phyloP scores from a whole-genome alignment of 2,888 invertebrate genomes.

The Monoplex corrugatus region DNA sequence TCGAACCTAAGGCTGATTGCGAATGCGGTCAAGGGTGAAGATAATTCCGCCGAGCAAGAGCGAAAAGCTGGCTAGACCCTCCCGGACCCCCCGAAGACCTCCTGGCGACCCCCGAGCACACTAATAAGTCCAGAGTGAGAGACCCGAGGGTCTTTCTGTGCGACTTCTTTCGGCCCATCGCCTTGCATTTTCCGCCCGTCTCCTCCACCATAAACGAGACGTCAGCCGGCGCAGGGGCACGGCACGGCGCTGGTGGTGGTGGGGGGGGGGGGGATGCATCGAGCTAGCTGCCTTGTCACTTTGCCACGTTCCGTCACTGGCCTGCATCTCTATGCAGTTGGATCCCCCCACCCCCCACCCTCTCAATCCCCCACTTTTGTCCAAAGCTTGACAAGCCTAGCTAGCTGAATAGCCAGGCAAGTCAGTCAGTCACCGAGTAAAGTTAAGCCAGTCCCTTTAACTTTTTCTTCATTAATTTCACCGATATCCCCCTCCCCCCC shows the following conservation, averaged over 20 bases:
- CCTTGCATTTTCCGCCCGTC: constrained; percentile 50
- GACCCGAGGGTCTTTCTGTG: constrained; percentile 10
- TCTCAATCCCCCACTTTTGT: too few relatives aligned
- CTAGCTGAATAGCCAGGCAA: too few relatives aligned
- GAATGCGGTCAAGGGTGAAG: constrained; percentile 56
- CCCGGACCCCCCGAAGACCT: neutral
- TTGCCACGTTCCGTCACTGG: neutral
- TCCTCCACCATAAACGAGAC: constrained; percentile 47
- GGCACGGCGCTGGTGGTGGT: neutral
- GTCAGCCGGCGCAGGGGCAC: constrained; percentile 11
- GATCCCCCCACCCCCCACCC: too few relatives aligned
- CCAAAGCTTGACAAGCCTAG: too few relatives aligned
- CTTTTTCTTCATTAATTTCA: too few relatives aligned
- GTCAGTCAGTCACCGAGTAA: too few relatives aligned
- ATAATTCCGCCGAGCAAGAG: constrained; percentile 53
- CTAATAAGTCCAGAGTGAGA: constrained; percentile 45
- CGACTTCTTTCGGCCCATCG: constrained; percentile 50
- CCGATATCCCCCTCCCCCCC: too few relatives aligned
- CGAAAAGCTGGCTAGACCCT: neutral
- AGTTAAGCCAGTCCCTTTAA: too few relatives aligned
- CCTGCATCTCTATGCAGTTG: too few relatives aligned
- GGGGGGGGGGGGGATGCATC: neutral
- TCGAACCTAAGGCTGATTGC: constrained; percentile 57
- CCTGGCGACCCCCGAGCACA: neutral
- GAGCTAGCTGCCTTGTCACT: neutral